phyloP scores from a whole-genome alignment of 1,140 invertebrate genomes.

The Ectropis grisescens region DNA sequence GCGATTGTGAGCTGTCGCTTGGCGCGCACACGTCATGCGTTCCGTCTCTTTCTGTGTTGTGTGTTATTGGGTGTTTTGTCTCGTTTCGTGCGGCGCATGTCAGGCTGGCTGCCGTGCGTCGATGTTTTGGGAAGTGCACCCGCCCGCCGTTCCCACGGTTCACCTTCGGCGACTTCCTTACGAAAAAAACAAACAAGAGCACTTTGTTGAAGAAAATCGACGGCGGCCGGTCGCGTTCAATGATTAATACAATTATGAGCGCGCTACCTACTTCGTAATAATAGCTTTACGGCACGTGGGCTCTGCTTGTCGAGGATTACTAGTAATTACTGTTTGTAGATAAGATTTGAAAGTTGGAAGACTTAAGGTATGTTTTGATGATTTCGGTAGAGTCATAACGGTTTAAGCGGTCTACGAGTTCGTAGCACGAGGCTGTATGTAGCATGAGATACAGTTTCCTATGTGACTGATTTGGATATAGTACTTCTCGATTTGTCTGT shows the following conservation, averaged over 20 bases:
- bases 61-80: constrained; percentile 19
- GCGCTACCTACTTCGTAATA: constrained; percentile 59
- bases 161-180: constrained; percentile 66
- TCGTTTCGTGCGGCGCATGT: constrained; percentile 49
- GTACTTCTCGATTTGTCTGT: too few species aligned
- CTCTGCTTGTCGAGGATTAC: constrained; percentile 18
- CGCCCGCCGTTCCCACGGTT: constrained; percentile 67
- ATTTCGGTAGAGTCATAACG: too few species aligned
- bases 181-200: constrained; percentile 68
- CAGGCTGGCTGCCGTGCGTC: constrained; percentile 60
- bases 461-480: too few species aligned
- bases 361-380: too few species aligned
- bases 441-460: too few species aligned
- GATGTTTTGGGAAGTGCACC: constrained; percentile 70
- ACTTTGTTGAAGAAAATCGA: constrained; percentile 68
- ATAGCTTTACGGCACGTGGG: constrained; percentile 60
- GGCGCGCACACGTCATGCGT: constrained; percentile 59
- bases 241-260: constrained; percentile 69
- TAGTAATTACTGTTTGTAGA: too few species aligned
- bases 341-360: too few species aligned
- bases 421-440: too few species aligned
- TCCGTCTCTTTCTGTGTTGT: constrained; percentile 22
- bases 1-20: constrained; percentile 66
- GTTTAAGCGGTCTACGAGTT: too few species aligned
- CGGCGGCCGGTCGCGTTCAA: constrained; percentile 64